Evolutionary conservation across 2,888 invertebrate species (phyloP), one percentile per base, ranked within the genome.

Genomic region (Pterobdella sp.): DNA sequence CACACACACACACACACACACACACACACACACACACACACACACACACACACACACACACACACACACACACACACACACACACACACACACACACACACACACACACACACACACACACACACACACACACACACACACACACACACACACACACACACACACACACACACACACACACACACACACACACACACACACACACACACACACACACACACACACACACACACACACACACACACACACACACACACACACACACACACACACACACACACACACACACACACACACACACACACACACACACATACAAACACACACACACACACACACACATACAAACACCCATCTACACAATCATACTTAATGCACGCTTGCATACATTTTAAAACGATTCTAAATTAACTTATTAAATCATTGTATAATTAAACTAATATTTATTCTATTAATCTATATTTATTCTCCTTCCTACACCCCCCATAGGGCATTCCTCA

Each of bases 31-130:
- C 32, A 68, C 32, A 68, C 32, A 68, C 32, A 71, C 34, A 71
- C 32, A 71, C 56, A 71, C 35, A 71, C 36, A 72, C 42, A 72
- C 36, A 72, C 42, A 72, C 31, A 65, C 31, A 72, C 63, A 72
- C 31, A 72, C 36, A 65, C 29, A 72, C 63, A 72, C 31, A 72
- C 36, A 72, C 42, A 65, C 63, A n/a, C 7, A 56, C 14, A 56
- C 60, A 56, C 60, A 56, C 60, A 18, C 42, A 42, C 7, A 42
- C 42, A 42, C 42, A 42, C 42, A 42, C 42, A 42, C 42, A 42
- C 42, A 42, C 42, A 42, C 42, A 42, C 42, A 42, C 42, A 42
- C 42, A 42, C 42, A 42, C 42, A 42, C 42, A 42, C 42, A 42
- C 42, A 42, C 42, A 42, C 42, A 42, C 42, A 42, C 42, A 42